Conservation (phyloP, 2,888 invertebrate genomes). For the Mylabris sibirica region DNA sequence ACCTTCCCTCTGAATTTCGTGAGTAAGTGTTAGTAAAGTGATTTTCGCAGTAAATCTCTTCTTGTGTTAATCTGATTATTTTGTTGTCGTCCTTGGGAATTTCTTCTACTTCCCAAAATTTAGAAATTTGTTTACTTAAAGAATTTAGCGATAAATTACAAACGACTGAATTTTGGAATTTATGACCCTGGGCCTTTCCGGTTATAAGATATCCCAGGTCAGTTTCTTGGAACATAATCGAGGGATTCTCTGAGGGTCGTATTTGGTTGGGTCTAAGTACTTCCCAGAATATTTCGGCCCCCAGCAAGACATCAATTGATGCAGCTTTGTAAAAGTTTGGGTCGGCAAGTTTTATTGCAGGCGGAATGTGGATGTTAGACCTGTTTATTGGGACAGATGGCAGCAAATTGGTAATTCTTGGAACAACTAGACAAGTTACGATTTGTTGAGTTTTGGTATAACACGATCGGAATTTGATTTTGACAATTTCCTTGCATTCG, state of each 20-base stretch:
- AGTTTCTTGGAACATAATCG: neutral
- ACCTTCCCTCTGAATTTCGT: constrained; percentile 26
- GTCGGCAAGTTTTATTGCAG: neutral
- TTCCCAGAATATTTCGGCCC: neutral
- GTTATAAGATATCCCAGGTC: neutral
- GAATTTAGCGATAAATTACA: neutral
- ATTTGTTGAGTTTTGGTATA: neutral
- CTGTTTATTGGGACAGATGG: neutral
- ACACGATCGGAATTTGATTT: neutral
- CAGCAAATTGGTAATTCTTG: neutral
- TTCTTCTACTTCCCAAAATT: constrained; percentile 23
- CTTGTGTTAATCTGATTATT: neutral
- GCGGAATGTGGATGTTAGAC: neutral
- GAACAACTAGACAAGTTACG: neutral
- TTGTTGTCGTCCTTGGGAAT: constrained; percentile 6
- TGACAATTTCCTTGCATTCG: neutral
- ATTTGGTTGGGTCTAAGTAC: neutral
- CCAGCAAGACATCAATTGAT: neutral
- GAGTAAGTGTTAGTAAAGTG: constrained; percentile 27
- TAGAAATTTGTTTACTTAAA: neutral
- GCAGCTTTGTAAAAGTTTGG: neutral
- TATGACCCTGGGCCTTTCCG: neutral
- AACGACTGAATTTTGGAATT: neutral
- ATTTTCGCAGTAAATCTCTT: constrained; percentile 24
- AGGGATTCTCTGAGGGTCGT: neutral